A percentile compares a stretch with the other conserved stretches of the same genome.
Conservation (phyloP, 2,113 vertebrate genomes). For the Podiceps cristatus region DNA sequence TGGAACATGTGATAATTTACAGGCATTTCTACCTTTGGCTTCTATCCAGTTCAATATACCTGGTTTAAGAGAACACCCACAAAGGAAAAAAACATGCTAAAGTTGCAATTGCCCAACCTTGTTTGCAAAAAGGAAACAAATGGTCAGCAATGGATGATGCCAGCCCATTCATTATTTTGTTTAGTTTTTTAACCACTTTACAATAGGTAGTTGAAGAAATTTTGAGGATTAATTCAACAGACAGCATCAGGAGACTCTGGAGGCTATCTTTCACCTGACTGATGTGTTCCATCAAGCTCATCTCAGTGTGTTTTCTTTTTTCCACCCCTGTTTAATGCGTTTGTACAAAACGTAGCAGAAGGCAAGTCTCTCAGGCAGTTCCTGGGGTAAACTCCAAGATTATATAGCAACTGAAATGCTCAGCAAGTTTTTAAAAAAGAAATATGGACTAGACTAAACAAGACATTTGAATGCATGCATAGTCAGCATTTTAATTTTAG, state of each 20-base stretch:
- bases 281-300: neutral
- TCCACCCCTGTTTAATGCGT: neutral
- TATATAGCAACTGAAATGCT: neutral
- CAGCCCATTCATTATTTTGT: conserved; percentile 20
- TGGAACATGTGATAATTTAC: neutral
- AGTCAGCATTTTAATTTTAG: neutral
- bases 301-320: neutral
- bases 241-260: neutral
- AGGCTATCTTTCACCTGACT: neutral
- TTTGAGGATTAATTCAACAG: neutral
- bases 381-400: neutral
- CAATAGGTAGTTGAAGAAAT: conserved; percentile 4
- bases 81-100: neutral
- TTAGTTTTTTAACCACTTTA: neutral
- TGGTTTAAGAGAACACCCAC: neutral
- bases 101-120: neutral
- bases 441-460: neutral
- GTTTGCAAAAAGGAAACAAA: neutral
- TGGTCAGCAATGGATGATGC: neutral
- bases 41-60: neutral
- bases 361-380: neutral
- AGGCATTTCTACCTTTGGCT: neutral
- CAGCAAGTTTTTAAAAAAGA: neutral
- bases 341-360: neutral
- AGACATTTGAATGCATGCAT: neutral